Base-by-base conservation (phyloP, 2,888 invertebrate genomes). In the Melieria picta region DNA sequence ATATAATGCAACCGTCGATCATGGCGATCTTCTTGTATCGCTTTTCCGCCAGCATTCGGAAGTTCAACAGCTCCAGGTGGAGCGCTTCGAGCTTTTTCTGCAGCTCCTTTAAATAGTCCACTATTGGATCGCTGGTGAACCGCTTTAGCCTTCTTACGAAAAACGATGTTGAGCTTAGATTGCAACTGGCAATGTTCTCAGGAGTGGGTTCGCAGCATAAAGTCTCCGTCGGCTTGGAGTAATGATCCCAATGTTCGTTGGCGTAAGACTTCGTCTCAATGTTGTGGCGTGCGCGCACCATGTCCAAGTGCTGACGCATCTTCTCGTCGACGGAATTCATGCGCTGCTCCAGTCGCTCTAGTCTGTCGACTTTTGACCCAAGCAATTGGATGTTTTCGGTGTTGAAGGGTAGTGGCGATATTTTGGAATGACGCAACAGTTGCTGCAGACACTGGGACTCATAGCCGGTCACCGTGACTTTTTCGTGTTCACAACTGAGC, bases 101-200 rank as follows among this genome's bases (percentile, higher is more conserved):
- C 3, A 81, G 75, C 30, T 79, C 67, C 0, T 79, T 79, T 11
- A 84, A 72, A 5, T 78, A 76, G 0, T 80, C 73, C 4, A 82
- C 11, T 5, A 83, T 71, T 1, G 82, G 82, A 0, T 75, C 63
- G 1, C 80, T 78, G 4, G 83, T 76, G 13, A 78, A 77, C 0
- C 81, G 76, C 74, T 82, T 74, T 4, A 85, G 70, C 43, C 83
- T 84, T 61, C 30, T 79, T 79, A 65, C 82, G 77, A n/a, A 86
- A 85, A 43, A 77, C 75, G 47, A 74, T 65, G 65, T 83, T 81
- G 16, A 30, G 30, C 30, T 30, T 30, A 30, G 30, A 30, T 30
- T 30, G 30, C 30, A 30, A 30, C 30, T 30, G 30, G 30, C 30
- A 30, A 30, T 30, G 30, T 30, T 30, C 30, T 30, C 30, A 30